Base-by-base conservation (phyloP, 2,797 vertebrate genomes). In the Phrynocephalus forsythii region DNA sequence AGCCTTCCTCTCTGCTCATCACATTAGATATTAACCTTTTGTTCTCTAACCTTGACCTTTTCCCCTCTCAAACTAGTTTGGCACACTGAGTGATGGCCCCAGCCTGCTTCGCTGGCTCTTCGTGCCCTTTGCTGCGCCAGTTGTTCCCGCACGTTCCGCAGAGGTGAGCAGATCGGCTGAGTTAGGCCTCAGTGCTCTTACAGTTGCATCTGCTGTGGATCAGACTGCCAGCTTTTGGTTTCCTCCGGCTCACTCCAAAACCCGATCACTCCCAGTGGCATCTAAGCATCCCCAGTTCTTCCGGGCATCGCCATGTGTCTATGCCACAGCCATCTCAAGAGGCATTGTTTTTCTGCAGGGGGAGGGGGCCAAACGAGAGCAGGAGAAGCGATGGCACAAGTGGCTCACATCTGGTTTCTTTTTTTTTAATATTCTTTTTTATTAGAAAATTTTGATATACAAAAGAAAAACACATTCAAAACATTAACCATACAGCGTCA, bases 281-380 rank as follows among this genome's bases (percentile, higher is more conserved):
- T 90, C 88, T 93, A 90, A 90, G 88, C 92, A 85, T 92, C 88
- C 66, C 88, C 88, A 52, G 87, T 93, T 93, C 91, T 89, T 93
- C 92, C 91, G 91, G 93, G 93, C 90, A 90, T 92, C 93, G 90
- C 94, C 94, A n/a, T 72, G 56, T 80, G 66, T 91, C 89, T 82
- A 93, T 44, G 93, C 92, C 93, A 91, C 84, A 88, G 81, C 89
- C 90, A 82, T 91, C 89, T 86, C 0, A 86, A 83, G 82, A 91
- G 91, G 90, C 92, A 87, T 92, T 86, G 87, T 81, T 90, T 82
- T 82, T 56, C 52, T 56, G 52, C 52, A 56, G 52, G 9, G 52
- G 10, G 52, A 56, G 9, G 52, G 52, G 52, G 52, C 11, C 9
- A 56, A 56, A 56, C 13, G 52, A 56, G 38, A 44, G 38, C 38